phyloP scores from a whole-genome alignment of 2,113 vertebrate genomes.

The Phylloscopus trochiloides region DNA sequence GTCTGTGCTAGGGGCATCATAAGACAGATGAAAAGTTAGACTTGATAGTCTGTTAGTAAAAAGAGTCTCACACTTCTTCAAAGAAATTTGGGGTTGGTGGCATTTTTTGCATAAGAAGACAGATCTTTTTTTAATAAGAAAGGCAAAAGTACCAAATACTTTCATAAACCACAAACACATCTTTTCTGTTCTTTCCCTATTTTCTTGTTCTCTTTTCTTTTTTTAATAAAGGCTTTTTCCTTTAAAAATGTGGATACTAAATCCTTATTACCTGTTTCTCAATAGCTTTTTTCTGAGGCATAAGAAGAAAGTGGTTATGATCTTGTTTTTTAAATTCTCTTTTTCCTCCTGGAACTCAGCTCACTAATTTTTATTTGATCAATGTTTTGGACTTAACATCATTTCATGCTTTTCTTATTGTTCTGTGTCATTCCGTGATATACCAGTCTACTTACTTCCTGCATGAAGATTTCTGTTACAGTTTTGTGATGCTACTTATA shows the following conservation, averaged over 20 bases:
- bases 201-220: not conserved
- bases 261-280: not conserved
- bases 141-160: not conserved
- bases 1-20: not conserved
- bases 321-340: not conserved
- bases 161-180: not conserved
- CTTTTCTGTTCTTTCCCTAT: not conserved
- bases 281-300: not conserved
- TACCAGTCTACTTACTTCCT: not conserved
- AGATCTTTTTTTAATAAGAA: not conserved
- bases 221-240: not conserved
- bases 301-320: not conserved
- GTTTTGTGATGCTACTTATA: accelerated
- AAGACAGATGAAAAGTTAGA: not conserved
- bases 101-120: not conserved
- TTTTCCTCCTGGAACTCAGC: not conserved
- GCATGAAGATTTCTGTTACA: accelerated
- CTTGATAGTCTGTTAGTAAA: not conserved
- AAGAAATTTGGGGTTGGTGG: not conserved
- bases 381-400: not conserved
- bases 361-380: not conserved
- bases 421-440: not conserved
- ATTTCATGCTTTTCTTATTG: not conserved
- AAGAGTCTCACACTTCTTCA: not conserved
- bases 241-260: not conserved